Base-by-base conservation (phyloP, 1,140 invertebrate genomes). In the Oncopeltus fasciatus region DNA sequence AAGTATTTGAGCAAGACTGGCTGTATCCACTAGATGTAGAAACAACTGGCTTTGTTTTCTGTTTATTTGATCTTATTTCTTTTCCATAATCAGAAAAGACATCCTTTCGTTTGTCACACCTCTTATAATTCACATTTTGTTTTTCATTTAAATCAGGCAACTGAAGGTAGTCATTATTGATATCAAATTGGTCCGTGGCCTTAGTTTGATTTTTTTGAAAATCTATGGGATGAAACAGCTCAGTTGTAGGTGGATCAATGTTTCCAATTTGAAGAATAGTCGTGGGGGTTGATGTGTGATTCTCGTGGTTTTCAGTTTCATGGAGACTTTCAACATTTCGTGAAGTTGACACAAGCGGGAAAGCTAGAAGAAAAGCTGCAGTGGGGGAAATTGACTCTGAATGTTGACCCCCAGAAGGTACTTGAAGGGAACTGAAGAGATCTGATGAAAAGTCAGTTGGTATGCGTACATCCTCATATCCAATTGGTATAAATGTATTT, bases 281-380 rank as follows among this genome's bases (percentile, higher is more conserved):
- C 70, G 79, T 81, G 20, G 80, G 79, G n/a, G 75, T 73, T 11
- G 70, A 71, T 53, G 72, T 57, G 60, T 77, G 75, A 59, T 76
- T 77, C 31, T 77, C 74, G 29, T 73, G 76, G 49, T 75, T 75
- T 60, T 77, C 77, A 29, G 75, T 74, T 59, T 79, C 78, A 69
- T 75, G 74, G 1, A 81, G 67, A 1, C 80, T 78, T 65, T 82
- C 81, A 1, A 78, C 75, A 59, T 78, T 80, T 71, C 76, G 77
- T 21, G 70, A 70, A 9, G 77, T 77, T 1, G 81, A 82, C 1
- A 87, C 85, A 14, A 87, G 72, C 1, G 86, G 86, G 68, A 88
- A 88, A 9, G 85, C 82, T 72, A 85, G 78, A 20, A 88, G 72
- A 70, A 87, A 87, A 9, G 86, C 86, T 26, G 84, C 86, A 11